A percentile compares a stretch with the other conserved stretches of the same genome.
phyloP scores from a whole-genome alignment of 2,113 vertebrate genomes.

The Gymnorhina tibicen region DNA sequence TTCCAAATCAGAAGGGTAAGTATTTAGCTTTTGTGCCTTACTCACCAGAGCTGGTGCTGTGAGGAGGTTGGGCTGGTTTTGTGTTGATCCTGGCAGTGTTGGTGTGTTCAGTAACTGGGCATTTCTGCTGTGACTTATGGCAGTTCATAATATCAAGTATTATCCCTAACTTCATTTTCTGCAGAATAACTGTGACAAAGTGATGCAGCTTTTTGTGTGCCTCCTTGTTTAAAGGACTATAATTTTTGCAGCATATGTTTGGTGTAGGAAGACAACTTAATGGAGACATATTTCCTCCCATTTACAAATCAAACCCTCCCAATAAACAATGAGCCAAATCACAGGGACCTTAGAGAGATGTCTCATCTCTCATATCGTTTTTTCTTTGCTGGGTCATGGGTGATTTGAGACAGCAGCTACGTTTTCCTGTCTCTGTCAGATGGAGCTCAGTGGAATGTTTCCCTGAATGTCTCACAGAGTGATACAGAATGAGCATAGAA shows the following conservation, averaged over 20 bases:
- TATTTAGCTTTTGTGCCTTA: background rate
- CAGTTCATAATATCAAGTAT: background rate
- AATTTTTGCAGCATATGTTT: background rate
- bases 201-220: background rate
- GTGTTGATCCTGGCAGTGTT: background rate
- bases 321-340: background rate
- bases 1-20: background rate
- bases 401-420: background rate
- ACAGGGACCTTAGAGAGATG: background rate
- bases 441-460: background rate
- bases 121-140: background rate
- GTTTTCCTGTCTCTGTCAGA: background rate
- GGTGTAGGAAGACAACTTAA: background rate
- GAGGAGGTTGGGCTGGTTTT: background rate
- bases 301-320: background rate
- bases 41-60: background rate
- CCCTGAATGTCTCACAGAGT: background rate
- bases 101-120: background rate
- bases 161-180: background rate
- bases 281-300: background rate
- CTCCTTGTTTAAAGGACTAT: background rate
- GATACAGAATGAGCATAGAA: background rate
- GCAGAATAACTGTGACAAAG: background rate
- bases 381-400: background rate
- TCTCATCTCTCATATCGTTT: background rate